Evolutionary conservation across 2,113 vertebrate genomes (phyloP).

Genomic region (Engraulis encrasicolus): DNA sequence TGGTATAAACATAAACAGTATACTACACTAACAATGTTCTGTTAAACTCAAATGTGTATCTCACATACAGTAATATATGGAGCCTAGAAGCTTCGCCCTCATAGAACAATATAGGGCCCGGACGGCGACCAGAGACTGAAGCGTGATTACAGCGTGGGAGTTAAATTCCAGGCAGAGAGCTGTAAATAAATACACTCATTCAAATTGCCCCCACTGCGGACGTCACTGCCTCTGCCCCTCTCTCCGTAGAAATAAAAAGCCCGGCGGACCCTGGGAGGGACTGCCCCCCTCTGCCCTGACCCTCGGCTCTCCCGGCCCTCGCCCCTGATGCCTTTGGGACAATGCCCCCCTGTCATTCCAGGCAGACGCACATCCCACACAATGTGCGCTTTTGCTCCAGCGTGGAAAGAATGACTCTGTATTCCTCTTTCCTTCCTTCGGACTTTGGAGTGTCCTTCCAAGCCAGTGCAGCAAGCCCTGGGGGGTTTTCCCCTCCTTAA

Average conservation of each 20-base stretch:
- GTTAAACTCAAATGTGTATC: too few relatives aligned
- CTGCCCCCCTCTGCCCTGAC: constrained; percentile 60
- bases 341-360: constrained; percentile 72
- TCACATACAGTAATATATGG: too few relatives aligned
- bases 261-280: neutral
- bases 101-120: too few relatives aligned
- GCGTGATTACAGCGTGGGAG: too few relatives aligned
- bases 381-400: constrained; percentile 57
- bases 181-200: neutral
- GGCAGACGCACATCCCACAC: constrained; percentile 63
- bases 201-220: constrained; percentile 48
- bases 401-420: constrained; percentile 75
- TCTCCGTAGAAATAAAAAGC: neutral
- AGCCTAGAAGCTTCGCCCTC: too few relatives aligned
- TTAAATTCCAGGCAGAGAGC: neutral
- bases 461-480: neutral
- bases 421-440: constrained; percentile 68
- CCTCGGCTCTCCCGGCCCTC: constrained; percentile 52
- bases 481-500: neutral
- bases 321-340: constrained; percentile 56
- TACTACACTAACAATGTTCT: too few relatives aligned
- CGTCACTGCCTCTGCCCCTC: constrained; percentile 62
- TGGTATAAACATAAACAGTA: too few relatives aligned
- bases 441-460: constrained; percentile 8
- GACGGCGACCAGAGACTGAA: too few relatives aligned